Evolutionary conservation across 2,113 vertebrate species (phyloP), one percentile per base, ranked within the genome.

Genomic region (Lasiurus borealis): DNA sequence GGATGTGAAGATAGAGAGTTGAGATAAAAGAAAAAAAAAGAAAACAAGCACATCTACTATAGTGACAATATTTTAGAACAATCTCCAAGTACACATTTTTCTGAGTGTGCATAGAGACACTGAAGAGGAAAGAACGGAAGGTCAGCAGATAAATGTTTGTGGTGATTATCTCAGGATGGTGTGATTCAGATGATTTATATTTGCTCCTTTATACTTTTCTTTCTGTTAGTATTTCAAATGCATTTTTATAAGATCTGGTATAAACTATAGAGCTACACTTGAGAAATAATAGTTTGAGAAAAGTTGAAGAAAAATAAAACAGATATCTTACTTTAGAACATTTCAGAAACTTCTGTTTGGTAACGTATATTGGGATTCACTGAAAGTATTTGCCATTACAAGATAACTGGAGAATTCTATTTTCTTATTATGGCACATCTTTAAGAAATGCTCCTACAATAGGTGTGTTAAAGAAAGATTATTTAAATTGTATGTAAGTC

Each of bases 191-290:
- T 69, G 11, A 82, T 62, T 91, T 72, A 36, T 64, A 59, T 50
- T 59, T 90, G 23, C 31, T 90, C 73, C 23, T 94, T 71, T 84
- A 40, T n/a, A 34, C 10, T 68, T 21, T 81, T 94, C 14, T 75
- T 81, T 36, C 40, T 92, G 59, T 57, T n/a, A 89, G 46, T 14
- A 48, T 80, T 86, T 94, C 19, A 80, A 92, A 66, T 66, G 27
- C 8, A 27, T 66, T 85, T 86, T 57, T 90, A 23, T 76, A 59
- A 36, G 10, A 59, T 29, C 21, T 71, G 27, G 18, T 93, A 72
- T 88, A 76, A 88, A 34, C 27, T 46, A 80, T 9, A 66, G 34
- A 84, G 57, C 16, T 62, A 27, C 21, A 64, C 84, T 90, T 89
- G 10, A 44, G 86, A 90, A 66, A 40, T 36, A 15, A 2, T 80